A percentile compares a stretch with the other conserved stretches of the same genome.
These are phyloP conservation scores for Cyprinodon variegatus DNA, from an alignment of 2,113 vertebrate genomes.

Conservation along the genomic window DNA sequence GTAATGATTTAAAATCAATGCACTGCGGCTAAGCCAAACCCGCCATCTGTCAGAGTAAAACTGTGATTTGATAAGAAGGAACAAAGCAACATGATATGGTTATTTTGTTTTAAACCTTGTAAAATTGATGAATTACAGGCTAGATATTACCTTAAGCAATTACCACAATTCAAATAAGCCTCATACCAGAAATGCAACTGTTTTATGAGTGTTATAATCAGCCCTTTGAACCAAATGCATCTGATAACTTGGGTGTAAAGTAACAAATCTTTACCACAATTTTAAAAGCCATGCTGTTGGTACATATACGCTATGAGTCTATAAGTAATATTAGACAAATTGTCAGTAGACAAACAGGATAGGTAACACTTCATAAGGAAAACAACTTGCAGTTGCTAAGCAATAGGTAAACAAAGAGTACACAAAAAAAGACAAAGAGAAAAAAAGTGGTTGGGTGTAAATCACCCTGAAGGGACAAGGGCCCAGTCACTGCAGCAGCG, in stretches of 20 bases:
- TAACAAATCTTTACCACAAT: conserved; percentile 49
- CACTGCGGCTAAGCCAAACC: conserved; percentile 4
- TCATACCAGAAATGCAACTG: conserved; percentile 15
- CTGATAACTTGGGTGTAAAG: conserved; percentile 25
- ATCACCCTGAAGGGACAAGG: conserved; percentile 80
- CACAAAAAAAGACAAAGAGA: conserved; percentile 13
- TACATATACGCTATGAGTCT: conserved; percentile 41
- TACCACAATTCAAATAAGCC: conserved; percentile 28
- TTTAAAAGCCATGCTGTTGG: conserved; percentile 38
- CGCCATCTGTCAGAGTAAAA: conserved; percentile 7
- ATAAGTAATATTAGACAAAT: conserved; percentile 67
- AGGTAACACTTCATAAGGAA: conserved; percentile 73
- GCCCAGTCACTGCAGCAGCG: conserved; percentile 65
- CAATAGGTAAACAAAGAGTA: conserved; percentile 78
- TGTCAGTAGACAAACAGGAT: conserved; percentile 68
- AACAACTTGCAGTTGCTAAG: conserved; percentile 78
- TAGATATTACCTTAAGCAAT: conserved; percentile 31
- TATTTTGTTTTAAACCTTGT: conserved; percentile 30
- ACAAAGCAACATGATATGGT: conserved; percentile 30
- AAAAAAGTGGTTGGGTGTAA: conserved; percentile 67
- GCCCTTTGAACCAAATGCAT: conserved; percentile 14
- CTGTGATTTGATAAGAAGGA: conserved; percentile 38
- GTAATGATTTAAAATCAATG: conserved; percentile 72
- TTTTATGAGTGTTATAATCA: conserved; percentile 11
- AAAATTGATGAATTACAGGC: conserved; percentile 53